A percentile compares a stretch with the other conserved stretches of the same genome.
phyloP scores from a whole-genome alignment of 2,113 vertebrate genomes.

The Theropithecus gelada region DNA sequence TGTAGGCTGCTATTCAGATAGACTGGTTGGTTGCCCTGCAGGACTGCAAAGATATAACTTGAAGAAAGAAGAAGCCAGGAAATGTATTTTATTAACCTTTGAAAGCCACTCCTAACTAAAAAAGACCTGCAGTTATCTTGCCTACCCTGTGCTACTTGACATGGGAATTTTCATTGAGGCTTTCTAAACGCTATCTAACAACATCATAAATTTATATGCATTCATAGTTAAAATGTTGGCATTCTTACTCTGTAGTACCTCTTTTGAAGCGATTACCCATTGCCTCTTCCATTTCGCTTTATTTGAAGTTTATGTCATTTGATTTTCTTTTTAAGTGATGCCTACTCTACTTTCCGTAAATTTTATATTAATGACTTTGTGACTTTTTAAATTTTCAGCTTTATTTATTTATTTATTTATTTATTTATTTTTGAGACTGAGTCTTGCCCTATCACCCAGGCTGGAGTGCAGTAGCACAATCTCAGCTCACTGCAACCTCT shows the following conservation, averaged over 20 bases:
- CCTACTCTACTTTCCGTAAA: no score
- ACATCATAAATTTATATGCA: neutral
- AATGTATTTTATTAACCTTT: conserved; percentile 8
- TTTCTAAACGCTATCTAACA: neutral
- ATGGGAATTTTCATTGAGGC: neutral
- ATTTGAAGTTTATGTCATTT: neutral
- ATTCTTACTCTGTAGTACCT: neutral
- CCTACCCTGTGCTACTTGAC: neutral
- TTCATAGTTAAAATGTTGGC: neutral
- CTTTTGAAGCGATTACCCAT: neutral
- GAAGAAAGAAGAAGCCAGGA: neutral
- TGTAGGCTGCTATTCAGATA: neutral
- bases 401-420: no score
- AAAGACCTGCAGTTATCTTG: neutral
- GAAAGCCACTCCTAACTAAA: neutral
- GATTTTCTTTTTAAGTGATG: neutral
- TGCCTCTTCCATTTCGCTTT: neutral
- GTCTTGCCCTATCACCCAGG: no score
- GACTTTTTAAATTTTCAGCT: no score
- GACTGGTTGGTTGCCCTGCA: neutral
- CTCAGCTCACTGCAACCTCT: no score
- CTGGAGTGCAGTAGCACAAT: no score
- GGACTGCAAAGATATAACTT: neutral
- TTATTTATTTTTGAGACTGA: no score
- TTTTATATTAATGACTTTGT: no score